These are phyloP conservation scores for Erethizon dorsatum DNA, from an alignment of 2,797 vertebrate species.

Conservation along the genomic window DNA sequence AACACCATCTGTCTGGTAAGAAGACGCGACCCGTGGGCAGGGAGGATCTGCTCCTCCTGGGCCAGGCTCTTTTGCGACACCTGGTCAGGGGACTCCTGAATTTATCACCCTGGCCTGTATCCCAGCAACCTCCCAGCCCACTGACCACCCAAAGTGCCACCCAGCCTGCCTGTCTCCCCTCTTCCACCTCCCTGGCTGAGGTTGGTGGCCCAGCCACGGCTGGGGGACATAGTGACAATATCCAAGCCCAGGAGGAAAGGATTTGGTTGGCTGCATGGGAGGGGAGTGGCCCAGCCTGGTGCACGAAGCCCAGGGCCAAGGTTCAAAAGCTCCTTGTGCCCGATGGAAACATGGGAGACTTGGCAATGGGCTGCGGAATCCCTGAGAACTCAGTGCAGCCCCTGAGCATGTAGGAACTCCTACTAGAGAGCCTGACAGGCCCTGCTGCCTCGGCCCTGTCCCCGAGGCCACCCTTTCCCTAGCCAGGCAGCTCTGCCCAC, in stretches of 20 bases:
- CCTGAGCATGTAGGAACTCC: not conserved
- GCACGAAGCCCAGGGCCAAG: not conserved
- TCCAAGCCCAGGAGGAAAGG: constrained; percentile 23
- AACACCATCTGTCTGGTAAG: constrained; percentile 82
- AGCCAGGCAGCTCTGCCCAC: constrained; percentile 7
- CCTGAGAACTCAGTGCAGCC: not conserved
- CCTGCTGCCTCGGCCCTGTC: not conserved
- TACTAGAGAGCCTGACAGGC: not conserved
- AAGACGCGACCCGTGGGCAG: not conserved
- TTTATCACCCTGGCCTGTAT: not conserved
- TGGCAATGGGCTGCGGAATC: not conserved
- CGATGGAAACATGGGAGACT: not conserved
- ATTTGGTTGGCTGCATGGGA: not conserved
- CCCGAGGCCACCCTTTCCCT: not conserved
- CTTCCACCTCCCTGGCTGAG: not conserved
- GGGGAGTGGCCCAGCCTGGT: not conserved
- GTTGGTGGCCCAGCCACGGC: not conserved
- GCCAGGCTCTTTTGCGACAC: constrained; percentile 46
- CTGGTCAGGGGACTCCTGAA: not conserved
- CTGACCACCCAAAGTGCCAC: not conserved
- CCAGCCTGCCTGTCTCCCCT: not conserved
- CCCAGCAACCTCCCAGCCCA: constrained; percentile 65
- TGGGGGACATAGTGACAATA: not conserved
- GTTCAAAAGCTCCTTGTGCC: constrained; percentile 48
- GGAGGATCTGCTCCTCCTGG: not conserved